Evolutionary conservation across 1,140 invertebrate species (phyloP).

Genomic region (Phortica variegata): DNA sequence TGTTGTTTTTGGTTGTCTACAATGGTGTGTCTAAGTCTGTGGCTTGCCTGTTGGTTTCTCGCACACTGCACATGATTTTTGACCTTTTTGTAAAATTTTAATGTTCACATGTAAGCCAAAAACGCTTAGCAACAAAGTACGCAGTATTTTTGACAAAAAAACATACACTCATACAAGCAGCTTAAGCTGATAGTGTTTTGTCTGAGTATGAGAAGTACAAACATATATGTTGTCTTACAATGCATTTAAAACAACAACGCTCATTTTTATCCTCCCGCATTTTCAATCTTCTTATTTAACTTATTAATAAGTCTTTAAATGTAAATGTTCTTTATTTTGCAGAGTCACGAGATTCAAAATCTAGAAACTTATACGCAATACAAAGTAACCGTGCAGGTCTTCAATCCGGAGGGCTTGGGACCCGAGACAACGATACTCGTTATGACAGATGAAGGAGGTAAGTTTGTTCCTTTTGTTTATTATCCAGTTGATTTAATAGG

Average conservation of each 20-base stretch:
- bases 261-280: too few species aligned
- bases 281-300: too few species aligned
- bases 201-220: too few species aligned
- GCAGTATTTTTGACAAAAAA: background rate
- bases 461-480: conserved; percentile 48
- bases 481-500: background rate
- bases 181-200: too few species aligned
- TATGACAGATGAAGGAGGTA: conserved; percentile 80
- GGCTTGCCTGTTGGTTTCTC: conserved; percentile 50
- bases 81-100: conserved; percentile 51
- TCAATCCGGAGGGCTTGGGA: conserved; percentile 73
- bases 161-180: too few species aligned
- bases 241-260: too few species aligned
- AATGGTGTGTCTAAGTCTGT: conserved; percentile 33
- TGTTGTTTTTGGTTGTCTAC: too few species aligned
- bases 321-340: too few species aligned
- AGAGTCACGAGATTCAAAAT: conserved; percentile 72
- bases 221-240: too few species aligned
- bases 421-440: conserved; percentile 71
- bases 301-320: too few species aligned
- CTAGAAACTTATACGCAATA: conserved; percentile 75
- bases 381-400: conserved; percentile 73
- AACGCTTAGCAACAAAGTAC: conserved; percentile 6
- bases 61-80: conserved; percentile 33
- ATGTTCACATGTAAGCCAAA: conserved; percentile 22